Evolutionary conservation across 2,888 invertebrate species (phyloP).

Genomic region (Agonopterix arenella): DNA sequence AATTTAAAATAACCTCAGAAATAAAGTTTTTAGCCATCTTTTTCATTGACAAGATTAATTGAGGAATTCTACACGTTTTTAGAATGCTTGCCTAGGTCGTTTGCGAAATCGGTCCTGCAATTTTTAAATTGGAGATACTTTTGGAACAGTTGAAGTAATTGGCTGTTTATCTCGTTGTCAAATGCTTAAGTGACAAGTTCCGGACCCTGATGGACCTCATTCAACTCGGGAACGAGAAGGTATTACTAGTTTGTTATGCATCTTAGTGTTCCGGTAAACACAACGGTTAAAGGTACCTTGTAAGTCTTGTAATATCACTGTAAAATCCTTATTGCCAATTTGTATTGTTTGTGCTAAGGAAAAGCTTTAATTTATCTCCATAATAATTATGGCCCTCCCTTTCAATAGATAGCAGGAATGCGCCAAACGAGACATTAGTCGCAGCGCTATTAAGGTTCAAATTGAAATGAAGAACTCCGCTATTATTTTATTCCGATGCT

Average conservation of each 20-base stretch:
- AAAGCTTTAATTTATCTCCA: slow-evolving; percentile 39
- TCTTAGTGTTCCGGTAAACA: too few species aligned
- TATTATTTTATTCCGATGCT: slow-evolving; percentile 42
- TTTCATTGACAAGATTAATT: too few species aligned
- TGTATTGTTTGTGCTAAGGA: slow-evolving; percentile 30
- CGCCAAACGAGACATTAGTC: slow-evolving; percentile 35
- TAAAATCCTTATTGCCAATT: slow-evolving; percentile 30
- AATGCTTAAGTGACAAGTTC: not conserved
- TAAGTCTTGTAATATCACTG: too few species aligned
- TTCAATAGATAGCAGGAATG: slow-evolving; percentile 20
- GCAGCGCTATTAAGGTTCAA: slow-evolving; percentile 34
- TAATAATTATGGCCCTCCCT: slow-evolving; percentile 40
- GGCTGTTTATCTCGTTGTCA: not conserved
- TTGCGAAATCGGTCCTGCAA: too few species aligned
- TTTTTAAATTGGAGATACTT: too few species aligned
- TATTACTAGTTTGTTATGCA: too few species aligned
- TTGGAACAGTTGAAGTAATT: too few species aligned
- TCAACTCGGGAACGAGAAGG: not conserved
- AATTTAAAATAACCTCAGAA: too few species aligned
- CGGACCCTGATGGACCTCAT: not conserved
- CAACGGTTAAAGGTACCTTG: too few species aligned
- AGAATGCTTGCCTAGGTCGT: too few species aligned
- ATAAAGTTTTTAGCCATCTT: too few species aligned
- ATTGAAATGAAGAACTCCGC: slow-evolving; percentile 29
- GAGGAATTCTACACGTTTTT: too few species aligned